Percentiles rank a stretch among this genome's conserved stretches.
These are phyloP conservation scores for Paramuricea clavata DNA, from an alignment of 92 coral and sea anemone species.

Conservation along the genomic window DNA sequence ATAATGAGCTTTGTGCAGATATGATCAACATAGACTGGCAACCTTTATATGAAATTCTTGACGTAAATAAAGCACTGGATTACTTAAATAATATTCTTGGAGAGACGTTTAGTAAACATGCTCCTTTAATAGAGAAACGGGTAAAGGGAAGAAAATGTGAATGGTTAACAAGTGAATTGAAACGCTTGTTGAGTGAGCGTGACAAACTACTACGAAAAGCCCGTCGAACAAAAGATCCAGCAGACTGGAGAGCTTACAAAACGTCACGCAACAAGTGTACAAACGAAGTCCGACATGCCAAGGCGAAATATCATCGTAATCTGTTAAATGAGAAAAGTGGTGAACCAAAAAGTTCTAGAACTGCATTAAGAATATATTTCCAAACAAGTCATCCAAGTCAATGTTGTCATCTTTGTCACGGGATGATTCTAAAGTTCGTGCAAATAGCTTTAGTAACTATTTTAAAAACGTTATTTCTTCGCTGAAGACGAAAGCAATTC, in stretches of 20 bases:
- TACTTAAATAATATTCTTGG: conserved; percentile 9
- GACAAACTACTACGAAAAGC: conserved; percentile 5
- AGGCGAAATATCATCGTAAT: background rate
- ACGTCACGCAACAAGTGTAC: background rate
- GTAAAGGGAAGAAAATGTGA: background rate
- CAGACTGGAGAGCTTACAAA: conserved; percentile 10
- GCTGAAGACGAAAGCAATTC: background rate
- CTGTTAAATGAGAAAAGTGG: conserved; percentile 9
- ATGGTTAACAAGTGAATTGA: conserved; percentile 5
- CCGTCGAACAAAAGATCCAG: conserved; percentile 4
- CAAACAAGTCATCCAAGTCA: background rate
- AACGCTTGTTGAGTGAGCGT: background rate
- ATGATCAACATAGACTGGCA: background rate
- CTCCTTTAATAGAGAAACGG: background rate
- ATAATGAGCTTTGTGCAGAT: background rate
- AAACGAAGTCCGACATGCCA: background rate
- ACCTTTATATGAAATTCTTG: background rate
- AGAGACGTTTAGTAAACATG: background rate
- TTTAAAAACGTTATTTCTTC: background rate
- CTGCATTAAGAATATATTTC: background rate
- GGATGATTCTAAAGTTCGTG: conserved; percentile 14
- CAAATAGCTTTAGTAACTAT: background rate
- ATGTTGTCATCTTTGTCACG: background rate
- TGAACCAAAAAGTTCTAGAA: background rate
- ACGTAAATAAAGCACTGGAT: conserved; percentile 1